Percentiles rank a stretch among this genome's conserved stretches.
Evolutionary conservation across 2,888 invertebrate species (phyloP).

Genomic region (Philereme transversata): DNA sequence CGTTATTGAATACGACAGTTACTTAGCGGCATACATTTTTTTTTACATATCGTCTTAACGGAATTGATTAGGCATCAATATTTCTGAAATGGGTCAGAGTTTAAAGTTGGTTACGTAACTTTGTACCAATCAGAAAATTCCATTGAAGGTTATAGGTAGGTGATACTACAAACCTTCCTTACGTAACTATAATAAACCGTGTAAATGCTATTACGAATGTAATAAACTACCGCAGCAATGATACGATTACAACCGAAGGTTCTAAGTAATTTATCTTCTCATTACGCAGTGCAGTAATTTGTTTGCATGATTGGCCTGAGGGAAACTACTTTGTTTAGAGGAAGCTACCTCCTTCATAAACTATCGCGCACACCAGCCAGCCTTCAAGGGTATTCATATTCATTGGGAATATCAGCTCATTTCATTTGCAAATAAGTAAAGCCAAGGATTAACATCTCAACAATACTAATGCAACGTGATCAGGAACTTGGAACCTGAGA

Average conservation of each 20-base stretch:
- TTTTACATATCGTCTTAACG: too few relatives aligned
- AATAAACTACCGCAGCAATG: slow-evolving; percentile 9
- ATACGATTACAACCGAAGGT: slow-evolving; percentile 14
- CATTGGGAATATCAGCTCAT: slow-evolving; percentile 18
- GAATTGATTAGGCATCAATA: background rate
- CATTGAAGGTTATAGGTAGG: slow-evolving; percentile 5
- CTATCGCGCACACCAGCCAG: slow-evolving; percentile 14
- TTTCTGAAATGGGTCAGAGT: background rate
- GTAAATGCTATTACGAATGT: slow-evolving; percentile 6
- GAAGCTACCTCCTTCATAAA: slow-evolving; percentile 22
- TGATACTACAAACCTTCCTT: background rate
- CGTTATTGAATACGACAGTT: too few relatives aligned
- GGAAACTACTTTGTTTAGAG: slow-evolving; percentile 25
- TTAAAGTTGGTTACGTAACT: slow-evolving; percentile 6
- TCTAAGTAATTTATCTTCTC: slow-evolving; percentile 21
- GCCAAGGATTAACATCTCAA: slow-evolving; percentile 12
- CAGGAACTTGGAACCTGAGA: slow-evolving; percentile 5
- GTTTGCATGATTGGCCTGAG: slow-evolving; percentile 29
- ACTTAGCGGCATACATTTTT: too few relatives aligned
- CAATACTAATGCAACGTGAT: slow-evolving; percentile 17
- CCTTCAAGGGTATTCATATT: slow-evolving; percentile 27
- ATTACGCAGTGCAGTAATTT: slow-evolving; percentile 24
- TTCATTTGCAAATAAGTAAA: slow-evolving; percentile 25
- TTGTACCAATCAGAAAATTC: background rate
- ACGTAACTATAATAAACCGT: slow-evolving; percentile 4